Base-by-base conservation (phyloP, 2,797 vertebrate species). In the Cirrhinus mrigala region DNA sequence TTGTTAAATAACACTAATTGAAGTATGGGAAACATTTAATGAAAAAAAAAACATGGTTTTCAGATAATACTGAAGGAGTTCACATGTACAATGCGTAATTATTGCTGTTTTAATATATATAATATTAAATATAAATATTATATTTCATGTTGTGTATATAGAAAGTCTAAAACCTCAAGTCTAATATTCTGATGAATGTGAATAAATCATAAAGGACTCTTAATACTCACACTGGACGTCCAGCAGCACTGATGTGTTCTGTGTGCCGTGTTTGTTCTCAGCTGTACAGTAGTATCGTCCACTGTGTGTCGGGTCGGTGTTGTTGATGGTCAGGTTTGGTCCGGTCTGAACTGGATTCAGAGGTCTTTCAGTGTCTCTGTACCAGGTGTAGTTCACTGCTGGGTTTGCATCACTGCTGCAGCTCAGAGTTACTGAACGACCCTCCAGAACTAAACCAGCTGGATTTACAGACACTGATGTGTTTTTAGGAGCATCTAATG, bases 261-360 rank as follows among this genome's bases (percentile, higher is more conserved):
- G 50, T 0, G 50, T 16, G 48, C 48, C 48, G 48, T 50, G 48
- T 16, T 50, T 50, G 48, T 50, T 50, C 48, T 50, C 48, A 16
- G 50, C 50, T 52, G 4, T 52, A 80, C 87, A 88, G 69, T 60
- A 73, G 40, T 88, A 88, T 58, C 37, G 14, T n/a, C 84, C 87
- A 0, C 71, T 71, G 58, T 88, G 48, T 66, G 46, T 58, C 18
- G 22, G 4, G 22, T 44, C 9, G 9, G 14, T 86, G 0, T 16
- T 68, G 7, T n/a, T 78, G 54, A 88, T 77, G 54, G 54, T 77
- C 16, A 77, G 78, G 12, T 58, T 22, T 18, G 11, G 20, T 81
- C 78, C 78, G 1, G 11, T 84, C 77, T 71, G 81, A 33, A 82
- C 48, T 54, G 50, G 66, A 11, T 86, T 44, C 71, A 82, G 48